Conservation (phyloP, 2,888 invertebrate species). For the Seira ritae region DNA sequence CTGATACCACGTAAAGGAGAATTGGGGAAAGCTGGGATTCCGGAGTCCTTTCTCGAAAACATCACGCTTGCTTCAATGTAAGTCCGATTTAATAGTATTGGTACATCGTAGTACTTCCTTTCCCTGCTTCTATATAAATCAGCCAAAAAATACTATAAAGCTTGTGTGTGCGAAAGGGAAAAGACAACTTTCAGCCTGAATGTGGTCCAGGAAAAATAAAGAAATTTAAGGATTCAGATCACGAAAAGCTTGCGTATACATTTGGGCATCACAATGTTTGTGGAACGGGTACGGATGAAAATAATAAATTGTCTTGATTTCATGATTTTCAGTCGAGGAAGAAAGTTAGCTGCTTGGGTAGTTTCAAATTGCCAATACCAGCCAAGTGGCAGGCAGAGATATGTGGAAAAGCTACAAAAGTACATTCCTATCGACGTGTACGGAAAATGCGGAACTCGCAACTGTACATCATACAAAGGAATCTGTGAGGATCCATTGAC, state of each 20-base stretch:
- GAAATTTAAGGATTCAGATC: conserved; percentile 31
- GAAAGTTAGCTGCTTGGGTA: conserved; percentile 73
- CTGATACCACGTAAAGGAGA: conserved; percentile 43
- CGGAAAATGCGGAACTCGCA: conserved; percentile 70
- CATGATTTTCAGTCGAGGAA: conserved; percentile 38
- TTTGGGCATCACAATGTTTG: neutral
- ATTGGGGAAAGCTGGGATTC: conserved; percentile 30
- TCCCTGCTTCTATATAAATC: too few species aligned
- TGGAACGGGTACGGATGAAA: neutral
- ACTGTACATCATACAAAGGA: conserved; percentile 57
- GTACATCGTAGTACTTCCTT: too few species aligned
- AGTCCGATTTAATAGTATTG: too few species aligned
- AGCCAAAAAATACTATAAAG: too few species aligned
- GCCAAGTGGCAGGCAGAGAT: conserved; percentile 65
- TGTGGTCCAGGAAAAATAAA: neutral
- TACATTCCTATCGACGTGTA: conserved; percentile 71
- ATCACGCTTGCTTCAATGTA: conserved; percentile 39
- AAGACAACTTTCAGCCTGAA: too few species aligned
- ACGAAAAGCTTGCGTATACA: conserved; percentile 9
- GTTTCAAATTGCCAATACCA: conserved; percentile 72
- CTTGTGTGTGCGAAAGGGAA: too few species aligned
- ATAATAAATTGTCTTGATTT: neutral
- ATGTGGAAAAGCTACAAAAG: conserved; percentile 67
- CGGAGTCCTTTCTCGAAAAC: conserved; percentile 20
- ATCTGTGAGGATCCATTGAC: conserved; percentile 62